phyloP scores from a whole-genome alignment of 2,113 vertebrate genomes.

The Notechis scutatus region DNA sequence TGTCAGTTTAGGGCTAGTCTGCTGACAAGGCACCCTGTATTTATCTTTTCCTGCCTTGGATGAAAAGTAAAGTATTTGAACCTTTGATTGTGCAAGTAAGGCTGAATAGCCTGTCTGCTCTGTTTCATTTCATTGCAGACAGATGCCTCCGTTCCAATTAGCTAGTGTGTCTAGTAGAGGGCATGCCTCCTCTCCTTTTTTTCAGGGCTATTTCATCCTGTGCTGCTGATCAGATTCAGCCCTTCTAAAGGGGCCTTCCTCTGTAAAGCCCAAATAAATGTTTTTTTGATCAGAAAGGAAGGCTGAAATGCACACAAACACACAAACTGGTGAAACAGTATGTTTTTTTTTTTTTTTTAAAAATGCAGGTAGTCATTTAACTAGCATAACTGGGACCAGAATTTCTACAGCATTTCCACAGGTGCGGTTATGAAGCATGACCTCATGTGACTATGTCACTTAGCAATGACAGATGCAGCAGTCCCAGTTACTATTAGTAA shows the following conservation, averaged over 20 bases:
- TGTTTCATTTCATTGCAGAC: neutral
- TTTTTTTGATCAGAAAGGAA: neutral
- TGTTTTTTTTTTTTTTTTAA: neutral
- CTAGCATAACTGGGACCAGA: neutral
- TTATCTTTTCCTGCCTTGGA: neutral
- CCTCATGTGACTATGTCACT: neutral
- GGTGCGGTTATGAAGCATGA: neutral
- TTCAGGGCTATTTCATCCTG: neutral
- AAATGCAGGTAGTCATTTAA: neutral
- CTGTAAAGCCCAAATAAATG: neutral
- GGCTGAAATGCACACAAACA: neutral
- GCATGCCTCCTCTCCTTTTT: neutral
- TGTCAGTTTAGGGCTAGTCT: neutral
- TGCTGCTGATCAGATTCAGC: neutral
- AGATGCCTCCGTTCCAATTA: neutral
- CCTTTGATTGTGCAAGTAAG: neutral
- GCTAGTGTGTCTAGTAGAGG: neutral
- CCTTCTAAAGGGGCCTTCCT: neutral
- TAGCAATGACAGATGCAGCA: neutral
- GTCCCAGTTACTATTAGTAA: neutral
- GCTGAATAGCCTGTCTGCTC: neutral
- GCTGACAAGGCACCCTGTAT: neutral
- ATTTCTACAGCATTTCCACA: neutral
- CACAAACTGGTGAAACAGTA: neutral
- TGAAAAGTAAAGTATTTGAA: neutral